Evolutionary conservation across 2,888 invertebrate species (phyloP).

Genomic region (Cryptus viduatorius): DNA sequence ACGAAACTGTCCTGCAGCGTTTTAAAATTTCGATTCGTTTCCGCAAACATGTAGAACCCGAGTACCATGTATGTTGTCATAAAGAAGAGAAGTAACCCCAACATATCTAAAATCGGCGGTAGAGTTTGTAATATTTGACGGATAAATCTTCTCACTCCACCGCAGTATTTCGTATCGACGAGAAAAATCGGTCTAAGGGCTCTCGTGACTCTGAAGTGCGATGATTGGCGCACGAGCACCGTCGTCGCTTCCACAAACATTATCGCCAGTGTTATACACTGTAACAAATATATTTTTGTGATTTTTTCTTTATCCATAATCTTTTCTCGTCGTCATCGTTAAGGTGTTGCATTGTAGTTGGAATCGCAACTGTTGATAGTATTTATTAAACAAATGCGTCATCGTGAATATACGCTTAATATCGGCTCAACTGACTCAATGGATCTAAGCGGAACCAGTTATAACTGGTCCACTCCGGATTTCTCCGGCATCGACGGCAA

Average conservation of each 20-base stretch:
- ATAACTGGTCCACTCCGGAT: constrained; percentile 66
- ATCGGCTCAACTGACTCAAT: constrained; percentile 51
- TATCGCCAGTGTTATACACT: constrained; percentile 91
- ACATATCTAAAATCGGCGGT: constrained; percentile 95
- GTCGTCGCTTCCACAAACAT: constrained; percentile 94
- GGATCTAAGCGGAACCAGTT: constrained; percentile 60
- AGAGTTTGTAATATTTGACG: constrained; percentile 93
- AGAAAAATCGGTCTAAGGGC: constrained; percentile 95
- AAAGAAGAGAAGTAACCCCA: constrained; percentile 93
- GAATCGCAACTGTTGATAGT: background rate
- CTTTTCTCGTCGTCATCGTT: no score
- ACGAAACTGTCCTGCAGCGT: constrained; percentile 94
- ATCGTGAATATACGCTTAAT: constrained; percentile 36
- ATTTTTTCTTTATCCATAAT: background rate
- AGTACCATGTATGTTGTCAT: constrained; percentile 93
- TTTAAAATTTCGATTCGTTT: constrained; percentile 92
- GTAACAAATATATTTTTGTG: constrained; percentile 76
- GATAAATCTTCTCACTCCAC: constrained; percentile 91
- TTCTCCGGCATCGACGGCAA: constrained; percentile 67
- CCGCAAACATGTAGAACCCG: constrained; percentile 93
- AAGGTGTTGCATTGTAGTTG: background rate
- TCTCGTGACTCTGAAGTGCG: constrained; percentile 94
- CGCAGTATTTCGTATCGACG: constrained; percentile 93
- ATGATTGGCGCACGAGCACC: constrained; percentile 92
- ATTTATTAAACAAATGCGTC: constrained; percentile 27